phyloP scores from a whole-genome alignment of 2,888 invertebrate species.

The Clanis bilineata region DNA sequence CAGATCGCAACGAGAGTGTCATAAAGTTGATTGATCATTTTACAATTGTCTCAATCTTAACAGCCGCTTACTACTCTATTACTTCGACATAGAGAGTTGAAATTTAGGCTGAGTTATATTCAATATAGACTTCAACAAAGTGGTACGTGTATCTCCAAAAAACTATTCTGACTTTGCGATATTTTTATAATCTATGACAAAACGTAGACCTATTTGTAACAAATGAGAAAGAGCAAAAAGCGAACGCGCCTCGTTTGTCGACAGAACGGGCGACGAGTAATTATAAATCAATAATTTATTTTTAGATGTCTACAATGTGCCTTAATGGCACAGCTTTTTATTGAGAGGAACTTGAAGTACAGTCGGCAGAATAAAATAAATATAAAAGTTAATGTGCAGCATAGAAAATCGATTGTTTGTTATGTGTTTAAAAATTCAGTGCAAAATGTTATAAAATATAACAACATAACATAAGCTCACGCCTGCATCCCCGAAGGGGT shows the following conservation, averaged over 20 bases:
- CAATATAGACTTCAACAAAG: too few species aligned
- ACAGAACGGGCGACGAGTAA: conserved; percentile 9
- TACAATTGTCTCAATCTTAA: too few species aligned
- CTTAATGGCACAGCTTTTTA: neutral
- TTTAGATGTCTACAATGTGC: conserved; percentile 10
- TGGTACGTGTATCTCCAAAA: too few species aligned
- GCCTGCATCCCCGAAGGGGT: too few species aligned
- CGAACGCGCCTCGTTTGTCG: conserved; percentile 5
- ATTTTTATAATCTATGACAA: conserved; percentile 4
- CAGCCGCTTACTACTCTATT: too few species aligned
- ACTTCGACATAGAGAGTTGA: neutral
- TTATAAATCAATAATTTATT: conserved; percentile 17
- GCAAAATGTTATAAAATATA: too few species aligned
- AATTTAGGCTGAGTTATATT: neutral
- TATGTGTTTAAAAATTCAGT: neutral
- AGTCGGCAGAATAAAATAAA: neutral
- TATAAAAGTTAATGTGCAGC: neutral
- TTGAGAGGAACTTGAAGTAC: neutral
- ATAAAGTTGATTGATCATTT: too few species aligned
- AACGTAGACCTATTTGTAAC: conserved; percentile 10
- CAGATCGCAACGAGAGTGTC: too few species aligned
- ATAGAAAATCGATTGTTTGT: neutral
- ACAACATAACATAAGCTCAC: too few species aligned
- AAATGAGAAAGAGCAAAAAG: conserved; percentile 9
- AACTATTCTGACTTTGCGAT: neutral